phyloP scores from a whole-genome alignment of 2,888 invertebrate genomes.

The Mimas tiliae region DNA sequence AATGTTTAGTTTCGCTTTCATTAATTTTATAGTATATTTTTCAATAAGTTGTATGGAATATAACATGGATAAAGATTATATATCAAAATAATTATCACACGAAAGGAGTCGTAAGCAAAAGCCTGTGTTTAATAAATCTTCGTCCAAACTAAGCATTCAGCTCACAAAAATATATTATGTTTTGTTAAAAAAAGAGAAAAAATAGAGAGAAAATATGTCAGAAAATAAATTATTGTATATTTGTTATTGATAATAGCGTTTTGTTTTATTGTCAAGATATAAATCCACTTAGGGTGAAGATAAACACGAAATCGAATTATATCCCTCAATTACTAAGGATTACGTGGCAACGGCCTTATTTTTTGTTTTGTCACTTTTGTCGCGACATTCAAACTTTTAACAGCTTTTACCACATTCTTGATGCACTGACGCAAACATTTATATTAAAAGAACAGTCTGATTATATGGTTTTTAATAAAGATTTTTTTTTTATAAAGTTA shows the following conservation, averaged over 20 bases:
- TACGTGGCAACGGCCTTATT: slow-evolving; percentile 4
- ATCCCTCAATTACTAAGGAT: slow-evolving; percentile 48
- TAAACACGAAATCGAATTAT: slow-evolving; percentile 76
- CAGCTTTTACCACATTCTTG: slow-evolving; percentile 22
- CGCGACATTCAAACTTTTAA: slow-evolving; percentile 8
- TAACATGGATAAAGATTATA: no score
- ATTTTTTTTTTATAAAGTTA: no score
- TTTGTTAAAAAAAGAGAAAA: neutral
- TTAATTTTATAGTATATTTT: no score
- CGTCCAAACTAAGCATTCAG: no score
- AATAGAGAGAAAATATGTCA: slow-evolving; percentile 34
- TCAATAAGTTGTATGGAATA: no score
- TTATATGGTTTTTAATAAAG: neutral
- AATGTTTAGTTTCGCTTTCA: no score
- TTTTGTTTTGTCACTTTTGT: slow-evolving; percentile 14
- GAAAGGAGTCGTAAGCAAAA: no score
- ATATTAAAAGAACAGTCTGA: neutral
- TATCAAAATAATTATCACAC: no score
- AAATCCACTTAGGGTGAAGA: slow-evolving; percentile 71
- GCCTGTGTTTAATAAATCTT: no score
- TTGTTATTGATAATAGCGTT: slow-evolving; percentile 52
- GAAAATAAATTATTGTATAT: slow-evolving; percentile 45
- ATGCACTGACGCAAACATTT: slow-evolving; percentile 9
- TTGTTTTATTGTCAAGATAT: slow-evolving; percentile 69
- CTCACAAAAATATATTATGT: no score